Conservation (phyloP, 2,113 vertebrate genomes). For the Hypocryptadius cinnamomeus region DNA sequence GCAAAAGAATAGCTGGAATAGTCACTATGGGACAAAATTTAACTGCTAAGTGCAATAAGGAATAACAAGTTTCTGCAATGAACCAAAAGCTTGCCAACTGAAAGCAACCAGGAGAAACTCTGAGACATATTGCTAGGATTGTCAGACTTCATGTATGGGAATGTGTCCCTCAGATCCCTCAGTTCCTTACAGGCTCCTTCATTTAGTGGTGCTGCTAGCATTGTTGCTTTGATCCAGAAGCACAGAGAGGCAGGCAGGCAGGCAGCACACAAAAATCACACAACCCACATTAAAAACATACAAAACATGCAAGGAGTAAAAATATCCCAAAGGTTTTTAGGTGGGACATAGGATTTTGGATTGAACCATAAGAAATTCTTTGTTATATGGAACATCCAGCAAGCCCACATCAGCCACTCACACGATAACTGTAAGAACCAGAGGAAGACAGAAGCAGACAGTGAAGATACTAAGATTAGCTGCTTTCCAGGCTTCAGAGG, state of each 20-base stretch:
- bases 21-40: neutral
- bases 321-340: neutral
- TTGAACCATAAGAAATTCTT: neutral
- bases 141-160: neutral
- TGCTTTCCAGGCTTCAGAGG: neutral
- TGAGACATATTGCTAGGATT: neutral
- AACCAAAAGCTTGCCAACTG: neutral
- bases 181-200: neutral
- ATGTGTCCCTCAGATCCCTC: neutral
- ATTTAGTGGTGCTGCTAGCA: neutral
- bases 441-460: neutral
- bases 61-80: neutral
- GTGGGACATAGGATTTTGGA: neutral
- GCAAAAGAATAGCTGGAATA: neutral
- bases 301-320: neutral
- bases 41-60: neutral
- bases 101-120: neutral
- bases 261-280: neutral
- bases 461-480: neutral
- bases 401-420: neutral
- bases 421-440: neutral
- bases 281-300: neutral
- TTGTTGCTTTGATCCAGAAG: neutral
- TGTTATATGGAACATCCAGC: neutral
- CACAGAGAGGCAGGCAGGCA: neutral